Evolutionary conservation across 2,888 invertebrate genomes (phyloP).

Genomic region (Acleris holmiana): DNA sequence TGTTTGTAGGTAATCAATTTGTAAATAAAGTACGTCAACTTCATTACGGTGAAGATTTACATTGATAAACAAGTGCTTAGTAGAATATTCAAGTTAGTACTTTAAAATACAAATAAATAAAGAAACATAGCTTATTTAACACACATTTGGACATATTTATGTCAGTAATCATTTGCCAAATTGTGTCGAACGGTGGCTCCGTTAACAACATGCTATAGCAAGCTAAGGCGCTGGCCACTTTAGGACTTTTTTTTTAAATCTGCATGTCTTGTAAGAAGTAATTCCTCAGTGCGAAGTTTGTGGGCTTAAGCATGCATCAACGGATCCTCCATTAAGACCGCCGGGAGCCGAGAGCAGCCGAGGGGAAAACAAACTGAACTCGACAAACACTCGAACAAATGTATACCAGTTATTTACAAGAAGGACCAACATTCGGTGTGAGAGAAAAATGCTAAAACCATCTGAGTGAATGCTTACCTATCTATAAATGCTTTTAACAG

Average conservation of each 20-base stretch:
- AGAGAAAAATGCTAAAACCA: constrained; percentile 17
- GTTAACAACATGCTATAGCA: no score
- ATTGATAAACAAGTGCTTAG: not conserved
- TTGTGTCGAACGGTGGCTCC: no score
- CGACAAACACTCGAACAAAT: constrained; percentile 22
- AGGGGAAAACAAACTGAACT: constrained; percentile 30
- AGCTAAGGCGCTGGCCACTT: no score
- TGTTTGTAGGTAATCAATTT: not conserved
- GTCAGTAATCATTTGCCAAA: no score
- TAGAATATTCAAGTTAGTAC: no score
- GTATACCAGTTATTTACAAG: constrained; percentile 30
- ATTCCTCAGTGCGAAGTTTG: constrained; percentile 4
- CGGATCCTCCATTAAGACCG: constrained; percentile 21
- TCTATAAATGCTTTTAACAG: no score
- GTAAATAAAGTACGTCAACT: not conserved
- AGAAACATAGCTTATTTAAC: no score
- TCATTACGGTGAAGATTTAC: not conserved
- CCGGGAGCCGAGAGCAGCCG: constrained; percentile 18
- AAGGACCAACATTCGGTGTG: no score
- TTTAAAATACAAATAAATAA: no score
- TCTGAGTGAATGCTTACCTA: no score
- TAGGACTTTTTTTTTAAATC: no score
- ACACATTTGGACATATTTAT: no score
- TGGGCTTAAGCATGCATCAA: constrained; percentile 8
- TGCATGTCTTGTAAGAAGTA: not conserved